These are phyloP conservation scores for Molorchus minor DNA, from an alignment of 2,888 invertebrate species.

Conservation along the genomic window DNA sequence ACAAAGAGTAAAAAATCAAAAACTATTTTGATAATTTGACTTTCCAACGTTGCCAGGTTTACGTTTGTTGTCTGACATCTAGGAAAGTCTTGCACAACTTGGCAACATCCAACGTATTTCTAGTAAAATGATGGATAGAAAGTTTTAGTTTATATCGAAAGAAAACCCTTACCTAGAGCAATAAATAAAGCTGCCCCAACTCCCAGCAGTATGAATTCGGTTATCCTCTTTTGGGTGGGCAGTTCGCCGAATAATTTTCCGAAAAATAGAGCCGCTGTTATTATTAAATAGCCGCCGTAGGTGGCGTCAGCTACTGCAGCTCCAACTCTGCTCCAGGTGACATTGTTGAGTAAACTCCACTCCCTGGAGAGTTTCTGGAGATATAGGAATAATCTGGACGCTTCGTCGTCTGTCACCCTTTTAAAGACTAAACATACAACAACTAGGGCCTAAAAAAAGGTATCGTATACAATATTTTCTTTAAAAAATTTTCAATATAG, in stretches of 20 bases:
- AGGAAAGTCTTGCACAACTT: too few relatives aligned
- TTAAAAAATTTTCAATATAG: too few relatives aligned
- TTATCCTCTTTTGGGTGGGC: constrained; percentile 68
- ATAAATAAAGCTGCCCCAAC: constrained; percentile 76
- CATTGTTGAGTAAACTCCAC: constrained; percentile 78
- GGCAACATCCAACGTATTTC: too few relatives aligned
- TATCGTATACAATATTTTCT: too few relatives aligned
- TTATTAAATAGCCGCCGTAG: constrained; percentile 76
- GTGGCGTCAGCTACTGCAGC: constrained; percentile 73
- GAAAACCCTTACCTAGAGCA: constrained; percentile 67
- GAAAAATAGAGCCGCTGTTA: constrained; percentile 73
- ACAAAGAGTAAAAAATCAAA: too few relatives aligned
- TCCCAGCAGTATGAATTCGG: constrained; percentile 76
- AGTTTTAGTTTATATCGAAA: neutral
- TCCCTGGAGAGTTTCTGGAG: constrained; percentile 77
- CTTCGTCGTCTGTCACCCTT: constrained; percentile 78
- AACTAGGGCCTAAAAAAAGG: constrained; percentile 68
- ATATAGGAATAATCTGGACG: constrained; percentile 72
- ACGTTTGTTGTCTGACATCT: too few relatives aligned
- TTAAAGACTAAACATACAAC: constrained; percentile 74
- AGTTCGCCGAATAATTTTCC: constrained; percentile 74
- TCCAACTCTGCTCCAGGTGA: constrained; percentile 78
- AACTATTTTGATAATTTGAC: too few relatives aligned
- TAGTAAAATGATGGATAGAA: too few relatives aligned
- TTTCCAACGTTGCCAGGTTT: too few relatives aligned